These are phyloP conservation scores for Erebia palarica DNA, from an alignment of 2,888 invertebrate genomes.

Conservation along the genomic window DNA sequence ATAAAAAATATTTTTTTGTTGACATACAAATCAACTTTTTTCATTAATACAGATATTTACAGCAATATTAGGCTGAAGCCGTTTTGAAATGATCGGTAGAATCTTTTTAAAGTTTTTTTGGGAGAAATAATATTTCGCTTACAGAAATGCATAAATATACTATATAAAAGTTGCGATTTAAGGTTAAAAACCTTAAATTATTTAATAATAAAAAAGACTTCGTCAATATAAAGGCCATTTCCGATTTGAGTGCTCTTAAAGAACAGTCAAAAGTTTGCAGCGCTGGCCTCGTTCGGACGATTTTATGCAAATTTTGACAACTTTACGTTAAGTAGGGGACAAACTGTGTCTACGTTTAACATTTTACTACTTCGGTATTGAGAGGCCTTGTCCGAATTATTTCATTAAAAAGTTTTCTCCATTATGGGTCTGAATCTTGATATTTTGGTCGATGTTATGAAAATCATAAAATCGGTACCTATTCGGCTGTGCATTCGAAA, in stretches of 20 bases:
- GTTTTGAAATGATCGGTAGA: too few relatives aligned
- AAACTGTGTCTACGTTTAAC: constrained; percentile 65
- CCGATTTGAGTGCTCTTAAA: constrained; percentile 74
- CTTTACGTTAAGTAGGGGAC: constrained; percentile 66
- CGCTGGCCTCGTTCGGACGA: constrained; percentile 58
- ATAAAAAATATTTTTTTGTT: constrained; percentile 26
- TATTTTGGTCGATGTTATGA: not conserved
- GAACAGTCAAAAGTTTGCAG: constrained; percentile 70
- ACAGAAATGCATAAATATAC: not conserved
- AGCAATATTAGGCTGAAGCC: too few relatives aligned
- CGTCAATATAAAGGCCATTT: constrained; percentile 71
- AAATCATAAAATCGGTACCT: not conserved
- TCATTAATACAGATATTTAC: constrained; percentile 16
- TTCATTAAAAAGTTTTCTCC: constrained; percentile 32
- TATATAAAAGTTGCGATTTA: not conserved
- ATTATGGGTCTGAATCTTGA: constrained; percentile 12
- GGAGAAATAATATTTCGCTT: too few relatives aligned
- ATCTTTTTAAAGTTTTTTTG: too few relatives aligned
- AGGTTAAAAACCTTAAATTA: constrained; percentile 9
- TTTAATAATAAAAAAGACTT: constrained; percentile 53
- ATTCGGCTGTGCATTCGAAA: not conserved
- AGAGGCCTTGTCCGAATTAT: constrained; percentile 37
- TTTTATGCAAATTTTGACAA: constrained; percentile 76
- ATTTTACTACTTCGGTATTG: constrained; percentile 59
- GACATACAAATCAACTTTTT: constrained; percentile 22